phyloP scores from a whole-genome alignment of 2,113 vertebrate species.

The Phasianus colchicus region DNA sequence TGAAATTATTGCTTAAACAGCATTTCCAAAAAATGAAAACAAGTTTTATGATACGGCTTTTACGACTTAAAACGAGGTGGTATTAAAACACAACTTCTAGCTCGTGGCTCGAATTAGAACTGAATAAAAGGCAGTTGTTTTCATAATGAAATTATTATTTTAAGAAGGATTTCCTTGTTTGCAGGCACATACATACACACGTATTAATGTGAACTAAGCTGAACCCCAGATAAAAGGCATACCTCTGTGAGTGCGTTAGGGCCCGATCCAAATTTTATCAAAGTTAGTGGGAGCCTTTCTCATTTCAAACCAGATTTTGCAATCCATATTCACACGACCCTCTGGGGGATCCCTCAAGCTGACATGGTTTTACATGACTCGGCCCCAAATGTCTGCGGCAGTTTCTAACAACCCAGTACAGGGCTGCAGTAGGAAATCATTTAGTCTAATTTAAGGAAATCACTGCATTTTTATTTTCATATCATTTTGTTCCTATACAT shows the following conservation, averaged over 20 bases:
- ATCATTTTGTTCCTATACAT: slow-evolving; percentile 17
- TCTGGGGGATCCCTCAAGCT: slow-evolving; percentile 38
- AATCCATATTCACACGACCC: slow-evolving; percentile 49
- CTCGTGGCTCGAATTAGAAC: neutral
- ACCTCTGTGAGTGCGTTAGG: neutral
- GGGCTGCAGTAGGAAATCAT: slow-evolving; percentile 52
- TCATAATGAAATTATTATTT: neutral
- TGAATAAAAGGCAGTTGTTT: neutral
- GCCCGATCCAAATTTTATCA: slow-evolving; percentile 54
- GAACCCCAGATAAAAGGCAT: slow-evolving; percentile 34
- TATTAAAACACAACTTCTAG: neutral
- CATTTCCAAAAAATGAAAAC: neutral
- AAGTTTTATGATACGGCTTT: neutral
- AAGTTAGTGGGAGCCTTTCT: slow-evolving; percentile 12
- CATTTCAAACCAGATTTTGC: slow-evolving; percentile 49
- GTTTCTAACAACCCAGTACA: slow-evolving; percentile 40
- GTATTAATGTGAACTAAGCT: neutral
- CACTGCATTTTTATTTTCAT: neutral
- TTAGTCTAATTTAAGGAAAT: slow-evolving; percentile 63
- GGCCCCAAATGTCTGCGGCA: slow-evolving; percentile 40
- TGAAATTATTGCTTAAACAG: neutral
- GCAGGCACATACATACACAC: neutral
- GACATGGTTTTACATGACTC: slow-evolving; percentile 56
- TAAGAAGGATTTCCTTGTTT: slow-evolving; percentile 51
- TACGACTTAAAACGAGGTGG: neutral